A percentile compares a stretch with the other conserved stretches of the same genome.
These are phyloP conservation scores for Crenuchus spilurus DNA, from an alignment of 2,797 vertebrate species.

Conservation along the genomic window DNA sequence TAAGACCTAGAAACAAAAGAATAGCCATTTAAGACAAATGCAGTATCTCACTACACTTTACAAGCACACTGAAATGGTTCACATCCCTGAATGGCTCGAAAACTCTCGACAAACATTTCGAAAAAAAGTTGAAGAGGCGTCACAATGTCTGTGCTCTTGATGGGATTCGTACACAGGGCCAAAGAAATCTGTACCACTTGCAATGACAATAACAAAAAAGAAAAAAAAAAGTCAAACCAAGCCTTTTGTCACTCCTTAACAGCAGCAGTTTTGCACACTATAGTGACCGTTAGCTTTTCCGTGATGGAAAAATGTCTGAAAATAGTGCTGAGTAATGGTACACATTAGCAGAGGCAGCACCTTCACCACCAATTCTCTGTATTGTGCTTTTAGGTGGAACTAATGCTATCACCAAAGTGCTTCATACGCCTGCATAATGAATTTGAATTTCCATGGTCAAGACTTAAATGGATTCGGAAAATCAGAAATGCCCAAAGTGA, in stretches of 20 bases:
- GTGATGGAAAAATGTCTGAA: neutral
- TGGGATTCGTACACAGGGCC: neutral
- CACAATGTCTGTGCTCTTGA: neutral
- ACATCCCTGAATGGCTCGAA: neutral
- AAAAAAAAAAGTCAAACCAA: neutral
- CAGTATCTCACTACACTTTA: neutral
- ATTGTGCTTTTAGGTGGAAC: constrained; percentile 6
- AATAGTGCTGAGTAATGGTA: constrained; percentile 19
- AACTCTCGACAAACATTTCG: neutral
- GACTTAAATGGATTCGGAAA: constrained; percentile 6
- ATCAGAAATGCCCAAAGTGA: constrained; percentile 16
- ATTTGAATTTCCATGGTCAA: constrained; percentile 6
- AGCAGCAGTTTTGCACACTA: neutral
- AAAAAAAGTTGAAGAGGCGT: neutral
- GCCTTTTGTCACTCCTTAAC: neutral
- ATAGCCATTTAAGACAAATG: neutral
- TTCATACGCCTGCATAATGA: constrained; percentile 1
- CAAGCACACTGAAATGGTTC: neutral
- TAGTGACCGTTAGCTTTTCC: neutral
- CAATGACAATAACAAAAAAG: neutral
- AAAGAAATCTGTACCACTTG: neutral
- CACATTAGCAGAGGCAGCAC: neutral
- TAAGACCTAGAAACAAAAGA: too few species aligned
- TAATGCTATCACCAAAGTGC: constrained; percentile 22
- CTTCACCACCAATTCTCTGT: constrained; percentile 1